Base-by-base conservation (phyloP, 2,113 vertebrate genomes). In the Ibidorhyncha struthersii region DNA sequence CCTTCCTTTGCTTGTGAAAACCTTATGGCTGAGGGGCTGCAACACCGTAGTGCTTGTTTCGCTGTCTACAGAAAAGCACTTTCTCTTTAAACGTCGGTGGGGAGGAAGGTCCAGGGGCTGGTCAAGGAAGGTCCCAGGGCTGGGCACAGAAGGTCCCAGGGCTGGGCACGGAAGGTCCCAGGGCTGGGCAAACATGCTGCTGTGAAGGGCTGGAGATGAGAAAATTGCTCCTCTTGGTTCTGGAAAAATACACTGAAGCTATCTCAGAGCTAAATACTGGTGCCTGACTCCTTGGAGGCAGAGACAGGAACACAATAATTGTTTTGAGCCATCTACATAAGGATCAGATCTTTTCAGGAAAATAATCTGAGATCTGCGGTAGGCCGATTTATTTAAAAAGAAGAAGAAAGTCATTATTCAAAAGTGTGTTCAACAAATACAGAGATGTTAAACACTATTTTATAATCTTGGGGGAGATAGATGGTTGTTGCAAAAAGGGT, bases 351-450 rank as follows among this genome's bases (percentile, higher is more conserved):
- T 36, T 81, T 26, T 43, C 43, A 22, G 43, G 43, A 25, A 56
- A 45, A 63, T 7, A 41, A 65, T 25, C 9, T 56, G 55, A n/a
- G 14, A 12, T 34, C 26, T 30, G 36, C 25, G 36, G 8, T 13
- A 66, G 32, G 41, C 23, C 6, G 55, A 32, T 10, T 2, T 1
- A 23, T 32, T 10, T 20, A 3, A 49, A 66, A 40, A 21, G 21
- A 20, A 63, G 14, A 12, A 4, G 52, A 52, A 59, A 4, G 14
- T 5, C 17, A 11, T 22, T 9, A 29, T 34, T 67, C 0, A 0
- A 6, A 43, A 41, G 23, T 3, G 4, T 3, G 2, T 15, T 34
- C 7, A 5, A 22, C 25, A 43, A 38, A 17, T 23, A 9, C 32
- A 29, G 66, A 19, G 58, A 18, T 15, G 53, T 40, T 21, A 53